Conservation (phyloP, 2,888 invertebrate species). For the Nephrotoma guestfalica region DNA sequence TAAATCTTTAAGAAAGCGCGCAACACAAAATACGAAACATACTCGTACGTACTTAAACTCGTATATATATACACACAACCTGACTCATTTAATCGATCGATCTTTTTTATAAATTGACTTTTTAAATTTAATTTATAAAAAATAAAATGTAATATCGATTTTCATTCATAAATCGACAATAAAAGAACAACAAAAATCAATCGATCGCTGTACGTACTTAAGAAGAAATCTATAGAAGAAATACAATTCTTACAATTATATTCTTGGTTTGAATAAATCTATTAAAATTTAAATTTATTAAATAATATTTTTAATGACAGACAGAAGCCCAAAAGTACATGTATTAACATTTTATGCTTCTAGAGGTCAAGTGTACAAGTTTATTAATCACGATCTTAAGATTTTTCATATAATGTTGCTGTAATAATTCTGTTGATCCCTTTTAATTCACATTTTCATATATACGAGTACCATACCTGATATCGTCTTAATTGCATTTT, state of each 20-base stretch:
- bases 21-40: background rate
- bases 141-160: background rate
- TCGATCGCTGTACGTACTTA: background rate
- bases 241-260: background rate
- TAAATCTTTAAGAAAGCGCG: background rate
- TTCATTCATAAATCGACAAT: background rate
- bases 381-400: background rate
- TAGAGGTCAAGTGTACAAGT: background rate
- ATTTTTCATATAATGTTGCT: background rate
- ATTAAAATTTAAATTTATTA: background rate
- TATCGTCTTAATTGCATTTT: background rate
- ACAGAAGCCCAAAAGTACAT: background rate
- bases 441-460: background rate
- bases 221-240: background rate
- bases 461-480: background rate
- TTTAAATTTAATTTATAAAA: background rate
- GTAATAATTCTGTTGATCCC: background rate
- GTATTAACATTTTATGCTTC: background rate
- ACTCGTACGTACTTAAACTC: background rate
- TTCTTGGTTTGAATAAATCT: background rate
- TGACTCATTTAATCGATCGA: background rate
- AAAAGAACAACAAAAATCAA: background rate
- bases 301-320: background rate
- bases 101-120: background rate
- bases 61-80: background rate